Evolutionary conservation across 1,140 invertebrate genomes (phyloP), one percentile per base, ranked within the genome.

Genomic region (Drosophila lacertosa): DNA sequence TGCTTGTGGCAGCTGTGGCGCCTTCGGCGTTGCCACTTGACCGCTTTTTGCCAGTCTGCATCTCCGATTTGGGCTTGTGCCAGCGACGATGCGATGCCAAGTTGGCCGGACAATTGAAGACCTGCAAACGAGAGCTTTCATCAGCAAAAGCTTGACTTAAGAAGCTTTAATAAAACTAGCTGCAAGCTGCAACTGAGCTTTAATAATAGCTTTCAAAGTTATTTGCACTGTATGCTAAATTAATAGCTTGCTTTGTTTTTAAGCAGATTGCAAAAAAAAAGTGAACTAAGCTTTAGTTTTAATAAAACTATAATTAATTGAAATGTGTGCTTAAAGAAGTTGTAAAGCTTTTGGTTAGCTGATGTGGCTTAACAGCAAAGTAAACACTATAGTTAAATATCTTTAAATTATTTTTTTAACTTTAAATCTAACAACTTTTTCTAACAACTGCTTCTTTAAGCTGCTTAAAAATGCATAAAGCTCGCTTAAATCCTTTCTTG

Each of bases 41-140:
- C 0, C 74, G 50, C 44, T 82, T 88, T 42, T 82, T 90, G 54
- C 51, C 45, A 5, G 79, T 42, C 55, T 81, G 72, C 13, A 82
- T 50, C 9, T 91, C 90, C 7, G 83, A 77, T 39, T 91, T 91
- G 10, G 98, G 98, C 83, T 98, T 98, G 91, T 99, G 98, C 98
- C 98, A 99, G 22, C 98, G 93, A 18, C 98, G 94, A 92, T 99
- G 98, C 0, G 98, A 99, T 0, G 98, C 98, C 69, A 99, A 91
- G 91, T 99, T 99, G 4, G 98, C 98, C 0, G 98, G 98, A 92
- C 98, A 99, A 91, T 98, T 99, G 93, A 99, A 99, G 0, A 98
- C 95, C 81, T 84, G 48, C 18, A 3, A 10, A 2, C 2, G 13
- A 5, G 2, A 9, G 40, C 4, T 13, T 4, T 1, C 20, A 57